Evolutionary conservation across 2,113 vertebrate genomes (phyloP).

Genomic region (Saimiri boliviensis): DNA sequence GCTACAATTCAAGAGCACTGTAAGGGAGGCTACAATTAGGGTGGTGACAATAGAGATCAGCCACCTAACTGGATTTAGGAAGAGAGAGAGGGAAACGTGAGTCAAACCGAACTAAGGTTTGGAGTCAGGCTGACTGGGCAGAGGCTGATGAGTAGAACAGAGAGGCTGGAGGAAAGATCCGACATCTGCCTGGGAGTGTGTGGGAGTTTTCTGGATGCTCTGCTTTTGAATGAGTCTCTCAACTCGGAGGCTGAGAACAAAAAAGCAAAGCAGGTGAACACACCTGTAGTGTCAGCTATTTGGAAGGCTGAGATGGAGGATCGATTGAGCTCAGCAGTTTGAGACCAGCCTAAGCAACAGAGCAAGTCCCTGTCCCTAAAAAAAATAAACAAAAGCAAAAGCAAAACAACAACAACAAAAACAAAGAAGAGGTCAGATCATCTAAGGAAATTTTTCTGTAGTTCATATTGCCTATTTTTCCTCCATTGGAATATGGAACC

Average conservation of each 20-base stretch:
- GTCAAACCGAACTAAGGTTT: neutral
- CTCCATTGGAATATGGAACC: neutral
- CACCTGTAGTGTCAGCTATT: too few species aligned
- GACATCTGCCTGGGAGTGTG: neutral
- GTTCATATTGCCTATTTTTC: neutral
- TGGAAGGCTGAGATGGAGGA: too few species aligned
- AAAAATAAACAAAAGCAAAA: too few species aligned
- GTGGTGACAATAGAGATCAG: neutral
- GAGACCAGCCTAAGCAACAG: too few species aligned
- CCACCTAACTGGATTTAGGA: neutral
- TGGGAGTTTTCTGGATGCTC: neutral
- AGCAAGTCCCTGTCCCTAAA: too few species aligned
- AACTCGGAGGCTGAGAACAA: neutral
- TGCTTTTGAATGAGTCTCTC: neutral
- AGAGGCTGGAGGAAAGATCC: neutral
- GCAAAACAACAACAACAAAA: neutral
- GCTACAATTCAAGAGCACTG: neutral
- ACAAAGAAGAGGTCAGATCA: neutral
- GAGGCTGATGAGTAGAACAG: neutral
- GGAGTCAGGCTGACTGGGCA: neutral
- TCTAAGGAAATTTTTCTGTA: neutral
- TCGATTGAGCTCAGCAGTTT: too few species aligned
- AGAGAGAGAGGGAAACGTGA: neutral
- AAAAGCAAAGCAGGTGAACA: neutral
- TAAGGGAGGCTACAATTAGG: neutral